Percentiles rank a stretch among this genome's conserved stretches.
phyloP scores from a whole-genome alignment of 2,888 invertebrate species.

The Drosophila histrio region DNA sequence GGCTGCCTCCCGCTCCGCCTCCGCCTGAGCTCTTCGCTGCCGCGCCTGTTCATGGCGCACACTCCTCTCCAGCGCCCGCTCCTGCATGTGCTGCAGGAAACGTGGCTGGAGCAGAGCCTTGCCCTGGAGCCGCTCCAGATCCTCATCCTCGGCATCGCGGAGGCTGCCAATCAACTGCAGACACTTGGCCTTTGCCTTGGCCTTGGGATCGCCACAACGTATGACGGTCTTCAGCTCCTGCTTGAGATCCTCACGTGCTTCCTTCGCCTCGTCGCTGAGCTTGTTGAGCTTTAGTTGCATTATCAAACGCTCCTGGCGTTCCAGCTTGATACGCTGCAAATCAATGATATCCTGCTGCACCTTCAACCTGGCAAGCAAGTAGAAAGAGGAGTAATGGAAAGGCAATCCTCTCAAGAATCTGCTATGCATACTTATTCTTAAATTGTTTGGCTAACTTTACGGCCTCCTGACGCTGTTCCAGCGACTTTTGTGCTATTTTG shows the following conservation, averaged over 20 bases:
- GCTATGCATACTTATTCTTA: constrained; percentile 79
- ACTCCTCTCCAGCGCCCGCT: constrained; percentile 88
- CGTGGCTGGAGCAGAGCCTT: constrained; percentile 86
- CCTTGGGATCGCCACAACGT: constrained; percentile 86
- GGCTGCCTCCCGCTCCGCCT: constrained; percentile 83
- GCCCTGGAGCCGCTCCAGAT: constrained; percentile 79
- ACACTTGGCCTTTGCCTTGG: constrained; percentile 85
- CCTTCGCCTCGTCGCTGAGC: constrained; percentile 87
- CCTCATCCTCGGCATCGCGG: constrained; percentile 81
- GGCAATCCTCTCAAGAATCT: neutral
- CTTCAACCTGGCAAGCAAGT: constrained; percentile 85
- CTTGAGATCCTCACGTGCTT: constrained; percentile 86
- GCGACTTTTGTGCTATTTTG: constrained; percentile 44
- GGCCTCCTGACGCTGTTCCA: constrained; percentile 68
- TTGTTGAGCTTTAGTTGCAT: constrained; percentile 89
- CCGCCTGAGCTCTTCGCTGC: constrained; percentile 82
- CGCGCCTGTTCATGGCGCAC: constrained; percentile 83
- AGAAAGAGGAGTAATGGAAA: fast-evolving
- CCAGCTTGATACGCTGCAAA: constrained; percentile 88
- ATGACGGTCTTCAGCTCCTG: constrained; percentile 86
- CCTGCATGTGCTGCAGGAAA: constrained; percentile 90
- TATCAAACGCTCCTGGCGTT: constrained; percentile 89
- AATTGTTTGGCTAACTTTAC: constrained; percentile 81
- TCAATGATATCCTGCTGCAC: constrained; percentile 90
- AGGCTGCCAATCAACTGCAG: constrained; percentile 82